A percentile compares a stretch with the other conserved stretches of the same genome.
These are phyloP conservation scores for Onthophagus sagittarius DNA, from an alignment of 2,888 invertebrate species.

Conservation along the genomic window DNA sequence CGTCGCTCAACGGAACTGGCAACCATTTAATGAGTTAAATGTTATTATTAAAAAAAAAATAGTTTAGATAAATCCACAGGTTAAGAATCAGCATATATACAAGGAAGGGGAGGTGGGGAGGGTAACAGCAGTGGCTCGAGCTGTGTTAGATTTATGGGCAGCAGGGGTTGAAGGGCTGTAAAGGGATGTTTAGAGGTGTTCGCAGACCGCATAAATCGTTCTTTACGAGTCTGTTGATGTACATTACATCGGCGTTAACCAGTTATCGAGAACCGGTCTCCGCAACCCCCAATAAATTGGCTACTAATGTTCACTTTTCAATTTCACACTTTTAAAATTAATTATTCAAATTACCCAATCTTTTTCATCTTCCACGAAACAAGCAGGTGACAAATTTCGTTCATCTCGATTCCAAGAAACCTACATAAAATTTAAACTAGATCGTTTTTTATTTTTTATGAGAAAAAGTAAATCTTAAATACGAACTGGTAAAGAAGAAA, in stretches of 20 bases:
- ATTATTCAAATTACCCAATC: background rate
- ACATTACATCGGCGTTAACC: constrained; percentile 25
- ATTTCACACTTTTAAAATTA: background rate
- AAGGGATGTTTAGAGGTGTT: constrained; percentile 45
- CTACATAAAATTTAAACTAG: background rate
- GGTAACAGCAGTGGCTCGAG: constrained; percentile 25
- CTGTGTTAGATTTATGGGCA: constrained; percentile 38
- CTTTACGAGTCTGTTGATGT: constrained; percentile 39
- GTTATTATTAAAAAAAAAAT: no score
- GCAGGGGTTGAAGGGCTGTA: constrained; percentile 43
- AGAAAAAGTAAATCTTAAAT: constrained; percentile 41
- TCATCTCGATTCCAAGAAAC: constrained; percentile 7
- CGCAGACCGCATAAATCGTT: constrained; percentile 45
- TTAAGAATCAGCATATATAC: background rate
- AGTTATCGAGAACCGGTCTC: constrained; percentile 16
- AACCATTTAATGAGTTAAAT: constrained; percentile 41
- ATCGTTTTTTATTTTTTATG: constrained; percentile 2
- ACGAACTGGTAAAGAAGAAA: constrained; percentile 41
- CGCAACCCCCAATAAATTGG: background rate
- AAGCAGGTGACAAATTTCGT: background rate
- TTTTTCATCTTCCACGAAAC: background rate
- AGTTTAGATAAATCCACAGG: background rate
- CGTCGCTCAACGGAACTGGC: constrained; percentile 28
- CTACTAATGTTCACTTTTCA: background rate
- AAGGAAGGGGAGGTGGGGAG: constrained; percentile 3